Conservation (phyloP, 2,888 invertebrate genomes). For the Cerceris ruficornis region DNA sequence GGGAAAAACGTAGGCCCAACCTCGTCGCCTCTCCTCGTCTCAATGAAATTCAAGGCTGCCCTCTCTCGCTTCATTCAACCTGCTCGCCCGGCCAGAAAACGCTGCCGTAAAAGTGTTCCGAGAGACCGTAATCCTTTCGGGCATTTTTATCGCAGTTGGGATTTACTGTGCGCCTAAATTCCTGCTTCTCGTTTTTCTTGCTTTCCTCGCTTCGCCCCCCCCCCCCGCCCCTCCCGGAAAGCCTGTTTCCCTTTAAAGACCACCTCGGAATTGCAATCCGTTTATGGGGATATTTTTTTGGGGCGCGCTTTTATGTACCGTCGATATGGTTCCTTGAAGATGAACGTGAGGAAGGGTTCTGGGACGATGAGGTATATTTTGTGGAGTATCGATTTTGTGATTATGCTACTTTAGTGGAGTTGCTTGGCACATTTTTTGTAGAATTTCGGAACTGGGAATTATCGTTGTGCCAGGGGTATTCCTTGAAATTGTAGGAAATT, state of each 20-base stretch:
- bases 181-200: not conserved
- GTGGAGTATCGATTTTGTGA: too few relatives aligned
- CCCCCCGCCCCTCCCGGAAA: too few relatives aligned
- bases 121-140: constrained; percentile 16
- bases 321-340: too few relatives aligned
- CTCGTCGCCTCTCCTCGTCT: not conserved
- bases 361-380: too few relatives aligned
- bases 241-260: not conserved
- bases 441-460: too few relatives aligned
- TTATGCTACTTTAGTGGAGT: too few relatives aligned
- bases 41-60: constrained; percentile 43
- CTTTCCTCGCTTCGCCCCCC: not conserved
- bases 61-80: constrained; percentile 29
- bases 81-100: constrained; percentile 22
- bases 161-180: not conserved
- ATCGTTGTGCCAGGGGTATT: too few relatives aligned
- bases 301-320: too few relatives aligned
- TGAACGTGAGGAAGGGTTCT: too few relatives aligned
- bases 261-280: not conserved
- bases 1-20: constrained; percentile 4
- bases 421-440: too few relatives aligned
- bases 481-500: too few relatives aligned
- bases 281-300: not conserved
- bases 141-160: constrained; percentile 4
- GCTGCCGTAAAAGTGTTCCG: not conserved